Evolutionary conservation across 2,888 invertebrate species (phyloP), one percentile per base, ranked within the genome.

Genomic region (Metellina segmentata): DNA sequence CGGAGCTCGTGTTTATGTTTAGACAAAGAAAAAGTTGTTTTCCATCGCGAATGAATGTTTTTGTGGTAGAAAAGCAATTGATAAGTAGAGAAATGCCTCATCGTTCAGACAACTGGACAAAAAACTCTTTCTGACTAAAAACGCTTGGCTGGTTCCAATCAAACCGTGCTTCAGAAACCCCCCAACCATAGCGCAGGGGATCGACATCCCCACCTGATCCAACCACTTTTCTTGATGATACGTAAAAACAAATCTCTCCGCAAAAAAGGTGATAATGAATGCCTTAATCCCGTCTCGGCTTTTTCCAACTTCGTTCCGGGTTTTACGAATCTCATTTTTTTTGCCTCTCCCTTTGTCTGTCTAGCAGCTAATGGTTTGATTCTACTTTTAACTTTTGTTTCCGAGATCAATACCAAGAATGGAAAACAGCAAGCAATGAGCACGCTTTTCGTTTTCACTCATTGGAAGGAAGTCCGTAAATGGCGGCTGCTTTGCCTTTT

Each of bases 221-320:
- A 70, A 70, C 77, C 70, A 89, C 77, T 88, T 81, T 89, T 82
- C 82, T 82, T 82, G 89, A 89, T 89, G 81, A 82, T 82, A 82
- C 82, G 82, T 69, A 89, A 89, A 89, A 89, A 82, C 89, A 89
- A 89, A 89, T 75, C 70, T 34, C 77, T 81, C 77, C 70, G n/a
- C 74, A 85, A 89, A 89, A 89, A 85, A 89, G 71, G 89, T 89
- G 89, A 89, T 89, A 89, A 89, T 89, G 89, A 89, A 85, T 79
- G 83, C 89, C 69, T 89, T 89, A 89, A 89, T 89, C 89, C 75
- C 71, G 78, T 53, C 81, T 72, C 74, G 82, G 48, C 61, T 81
- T 88, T 88, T 88, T 88, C 52, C 69, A 88, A 74, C 49, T 81
- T 88, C 61, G 72, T 78, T 86, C 75, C 85, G 48, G 85, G 87